phyloP scores from a whole-genome alignment of 2,113 vertebrate genomes.

The Lanius ludovicianus region DNA sequence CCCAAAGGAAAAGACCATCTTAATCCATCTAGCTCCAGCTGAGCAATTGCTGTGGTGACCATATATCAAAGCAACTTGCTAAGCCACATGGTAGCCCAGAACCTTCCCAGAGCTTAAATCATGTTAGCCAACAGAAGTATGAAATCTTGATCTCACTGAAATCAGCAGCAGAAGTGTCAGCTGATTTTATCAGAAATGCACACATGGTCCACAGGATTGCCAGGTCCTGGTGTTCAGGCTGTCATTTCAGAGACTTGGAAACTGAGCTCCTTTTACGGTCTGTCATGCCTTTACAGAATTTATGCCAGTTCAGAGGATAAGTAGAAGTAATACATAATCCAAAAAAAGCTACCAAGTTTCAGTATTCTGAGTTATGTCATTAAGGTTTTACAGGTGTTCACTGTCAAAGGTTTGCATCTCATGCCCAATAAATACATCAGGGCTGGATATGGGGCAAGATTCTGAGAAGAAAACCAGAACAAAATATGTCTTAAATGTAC shows the following conservation, averaged over 20 bases:
- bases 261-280: not conserved
- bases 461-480: not conserved
- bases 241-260: not conserved
- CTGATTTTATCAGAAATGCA: not conserved
- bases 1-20: not conserved
- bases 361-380: not conserved
- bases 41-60: not conserved
- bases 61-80: not conserved
- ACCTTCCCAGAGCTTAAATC: not conserved
- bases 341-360: not conserved
- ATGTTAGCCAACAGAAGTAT: accelerated
- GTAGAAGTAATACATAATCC: not conserved
- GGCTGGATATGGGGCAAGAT: not conserved
- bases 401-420: not conserved
- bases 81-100: not conserved
- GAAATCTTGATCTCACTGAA: not conserved
- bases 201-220: not conserved
- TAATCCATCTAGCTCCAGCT: not conserved
- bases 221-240: not conserved
- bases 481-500: not conserved
- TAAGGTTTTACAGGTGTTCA: not conserved
- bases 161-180: not conserved
- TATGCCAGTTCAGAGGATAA: not conserved
- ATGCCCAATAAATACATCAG: not conserved
- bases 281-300: not conserved